These are phyloP conservation scores for Poecile montanus DNA, from an alignment of 2,797 vertebrate species.

Conservation along the genomic window DNA sequence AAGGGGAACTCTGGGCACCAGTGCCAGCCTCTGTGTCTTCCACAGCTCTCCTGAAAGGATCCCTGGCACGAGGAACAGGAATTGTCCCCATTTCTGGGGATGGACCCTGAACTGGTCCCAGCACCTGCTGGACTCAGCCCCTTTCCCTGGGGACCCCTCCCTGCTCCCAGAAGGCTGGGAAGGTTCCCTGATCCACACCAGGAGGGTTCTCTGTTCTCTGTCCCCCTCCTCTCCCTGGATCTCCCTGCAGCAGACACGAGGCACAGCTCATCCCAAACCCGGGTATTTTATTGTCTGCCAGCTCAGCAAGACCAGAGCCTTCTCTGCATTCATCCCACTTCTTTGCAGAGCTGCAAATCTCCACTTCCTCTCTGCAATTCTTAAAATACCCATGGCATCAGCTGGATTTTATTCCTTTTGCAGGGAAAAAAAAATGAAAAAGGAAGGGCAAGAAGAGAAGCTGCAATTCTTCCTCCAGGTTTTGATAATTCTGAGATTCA, in stretches of 20 bases:
- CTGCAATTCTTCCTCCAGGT: not conserved
- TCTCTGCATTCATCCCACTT: conserved; percentile 27
- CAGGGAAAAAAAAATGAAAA: not conserved
- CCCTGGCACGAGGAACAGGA: accelerated
- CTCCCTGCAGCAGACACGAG: not conserved
- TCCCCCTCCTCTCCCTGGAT: not conserved
- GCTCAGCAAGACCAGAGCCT: conserved; percentile 37
- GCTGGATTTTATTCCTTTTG: conserved; percentile 19
- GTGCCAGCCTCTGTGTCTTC: not conserved
- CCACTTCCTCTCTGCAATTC: not conserved
- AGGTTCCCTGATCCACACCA: not conserved
- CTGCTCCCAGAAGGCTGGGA: not conserved
- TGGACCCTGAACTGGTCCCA: not conserved
- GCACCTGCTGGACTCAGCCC: not conserved
- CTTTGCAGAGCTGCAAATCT: conserved; percentile 29
- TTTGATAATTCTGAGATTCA: not conserved
- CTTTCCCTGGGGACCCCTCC: not conserved
- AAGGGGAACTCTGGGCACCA: not conserved
- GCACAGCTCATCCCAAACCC: not conserved
- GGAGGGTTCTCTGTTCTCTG: not conserved
- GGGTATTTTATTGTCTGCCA: conserved; percentile 29
- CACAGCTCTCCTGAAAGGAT: not conserved
- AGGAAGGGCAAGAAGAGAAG: not conserved
- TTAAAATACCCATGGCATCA: conserved; percentile 35
- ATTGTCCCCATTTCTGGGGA: not conserved